These are phyloP conservation scores for Ophioderma brevispina DNA, from an alignment of 35 echinoderm and acorn worm genomes.

Conservation along the genomic window DNA sequence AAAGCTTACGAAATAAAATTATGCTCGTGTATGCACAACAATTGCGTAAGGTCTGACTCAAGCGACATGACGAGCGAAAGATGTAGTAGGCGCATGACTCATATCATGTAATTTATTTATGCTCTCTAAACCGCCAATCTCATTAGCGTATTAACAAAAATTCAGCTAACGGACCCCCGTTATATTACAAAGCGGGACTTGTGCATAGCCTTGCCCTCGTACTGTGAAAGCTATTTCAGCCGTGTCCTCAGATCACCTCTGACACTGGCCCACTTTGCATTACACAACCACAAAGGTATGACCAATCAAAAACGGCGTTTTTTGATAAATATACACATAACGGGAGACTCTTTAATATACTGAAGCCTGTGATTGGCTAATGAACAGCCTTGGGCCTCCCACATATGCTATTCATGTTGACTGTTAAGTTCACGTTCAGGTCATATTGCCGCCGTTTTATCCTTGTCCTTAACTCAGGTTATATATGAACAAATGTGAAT, in stretches of 20 bases:
- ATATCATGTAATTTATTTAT: neutral
- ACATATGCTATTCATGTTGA: slow-evolving; percentile 14
- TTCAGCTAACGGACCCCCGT: neutral
- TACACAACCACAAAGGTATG: neutral
- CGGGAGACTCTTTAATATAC: neutral
- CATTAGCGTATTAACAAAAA: neutral
- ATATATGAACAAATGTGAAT: slow-evolving; percentile 15
- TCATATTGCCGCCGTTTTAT: slow-evolving; percentile 1
- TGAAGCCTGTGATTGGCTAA: neutral
- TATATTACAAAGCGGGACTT: neutral
- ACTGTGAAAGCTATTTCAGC: slow-evolving; percentile 9
- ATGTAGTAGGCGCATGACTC: neutral
- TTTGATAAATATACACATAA: neutral
- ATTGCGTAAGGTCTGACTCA: too few species aligned
- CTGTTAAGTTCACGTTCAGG: slow-evolving; percentile 12
- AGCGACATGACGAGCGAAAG: too few species aligned
- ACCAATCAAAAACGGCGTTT: neutral
- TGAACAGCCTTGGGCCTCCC: slow-evolving; percentile 2
- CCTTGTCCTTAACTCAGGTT: slow-evolving; percentile 5
- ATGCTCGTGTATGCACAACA: too few species aligned
- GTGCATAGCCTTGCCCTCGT: neutral
- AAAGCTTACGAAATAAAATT: too few species aligned
- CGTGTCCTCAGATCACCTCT: slow-evolving; percentile 12
- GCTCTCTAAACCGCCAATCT: neutral
- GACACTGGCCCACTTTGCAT: slow-evolving; percentile 7